Evolutionary conservation across 2,888 invertebrate species (phyloP), one percentile per base, ranked within the genome.

Genomic region (Ectemnius cavifrons): DNA sequence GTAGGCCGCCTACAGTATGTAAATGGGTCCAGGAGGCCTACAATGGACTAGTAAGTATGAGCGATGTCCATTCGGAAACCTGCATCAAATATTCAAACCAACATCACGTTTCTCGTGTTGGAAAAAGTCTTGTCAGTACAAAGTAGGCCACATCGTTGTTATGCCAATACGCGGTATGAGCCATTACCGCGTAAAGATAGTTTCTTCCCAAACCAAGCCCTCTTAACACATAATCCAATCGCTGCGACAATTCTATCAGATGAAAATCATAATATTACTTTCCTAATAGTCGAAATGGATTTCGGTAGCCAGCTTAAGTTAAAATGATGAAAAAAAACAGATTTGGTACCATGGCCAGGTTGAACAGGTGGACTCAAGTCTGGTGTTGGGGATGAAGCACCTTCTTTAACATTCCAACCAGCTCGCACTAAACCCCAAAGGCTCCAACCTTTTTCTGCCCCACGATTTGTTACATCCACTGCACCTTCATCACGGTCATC

Each of bases 81-180:
- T 59, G 60, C 67, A 37, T 64, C 64, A 75, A 75, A 73, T 69
- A 76, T 83, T 82, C 77, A 84, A 85, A 84, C 87, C 85, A 87
- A 87, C 89, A 90, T 91, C 91, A 90, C 82, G 89, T 87, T 78
- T 92, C 92, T 78, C 92, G 80, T 67, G 92, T 90, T n/a, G 92
- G 92, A 73, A 92, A 92, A 14, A 92, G 88, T 82, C 91, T 90
- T 14, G 92, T 92, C 63, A 94, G 89, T 70, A 94, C 91, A 88
- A 94, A 94, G 88, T 92, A 93, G 18, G 94, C 94, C 47, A 94
- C 92, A 82, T 94, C 94, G 66, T 92, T 92, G 83, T 93, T 93
- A 81, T 90, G 92, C 94, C 94, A 94, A 88, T 94, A 94, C 45
- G 92, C 92, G 0, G 94, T 94, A 87, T 94, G 94, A 0, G 94